These are phyloP conservation scores for Leptothorax acervorum DNA, from an alignment of 2,888 invertebrate genomes.

Conservation along the genomic window DNA sequence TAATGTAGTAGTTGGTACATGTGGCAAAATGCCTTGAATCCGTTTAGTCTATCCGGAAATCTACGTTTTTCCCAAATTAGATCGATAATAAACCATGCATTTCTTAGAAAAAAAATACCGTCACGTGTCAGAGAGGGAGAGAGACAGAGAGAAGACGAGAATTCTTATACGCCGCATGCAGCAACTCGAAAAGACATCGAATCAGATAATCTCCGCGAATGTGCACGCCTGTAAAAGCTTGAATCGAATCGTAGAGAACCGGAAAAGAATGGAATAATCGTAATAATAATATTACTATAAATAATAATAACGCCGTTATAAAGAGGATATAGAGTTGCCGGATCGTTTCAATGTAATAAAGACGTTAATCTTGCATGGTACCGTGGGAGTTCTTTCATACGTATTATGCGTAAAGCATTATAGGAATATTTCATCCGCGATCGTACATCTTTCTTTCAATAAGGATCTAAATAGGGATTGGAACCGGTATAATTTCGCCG, in stretches of 20 bases:
- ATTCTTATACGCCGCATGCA: slow-evolving; percentile 35
- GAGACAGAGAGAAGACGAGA: no score
- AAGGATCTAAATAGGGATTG: neutral
- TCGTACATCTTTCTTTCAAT: neutral
- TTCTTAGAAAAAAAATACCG: slow-evolving; percentile 45
- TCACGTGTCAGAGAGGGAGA: slow-evolving; percentile 28
- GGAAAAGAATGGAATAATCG: slow-evolving; percentile 39
- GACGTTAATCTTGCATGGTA: slow-evolving; percentile 66
- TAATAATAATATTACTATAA: slow-evolving; percentile 18
- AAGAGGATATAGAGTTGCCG: slow-evolving; percentile 46
- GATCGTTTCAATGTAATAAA: slow-evolving; percentile 53
- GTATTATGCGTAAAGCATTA: slow-evolving; percentile 48
- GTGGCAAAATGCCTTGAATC: slow-evolving; percentile 55
- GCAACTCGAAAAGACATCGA: slow-evolving; percentile 56
- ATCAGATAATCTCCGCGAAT: slow-evolving; percentile 37
- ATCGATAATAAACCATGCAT: slow-evolving; percentile 52
- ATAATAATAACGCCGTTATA: slow-evolving; percentile 43
- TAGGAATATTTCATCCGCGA: slow-evolving; percentile 17
- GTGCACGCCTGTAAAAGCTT: slow-evolving; percentile 46
- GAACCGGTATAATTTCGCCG: neutral
- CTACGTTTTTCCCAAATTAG: slow-evolving; percentile 45
- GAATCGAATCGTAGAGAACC: slow-evolving; percentile 31
- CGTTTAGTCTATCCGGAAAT: slow-evolving; percentile 38
- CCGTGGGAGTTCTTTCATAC: slow-evolving; percentile 74
- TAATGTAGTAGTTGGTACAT: slow-evolving; percentile 49